Evolutionary conservation across 1,140 invertebrate species (phyloP), one percentile per base, ranked within the genome.

Genomic region (Drosophila littoralis): DNA sequence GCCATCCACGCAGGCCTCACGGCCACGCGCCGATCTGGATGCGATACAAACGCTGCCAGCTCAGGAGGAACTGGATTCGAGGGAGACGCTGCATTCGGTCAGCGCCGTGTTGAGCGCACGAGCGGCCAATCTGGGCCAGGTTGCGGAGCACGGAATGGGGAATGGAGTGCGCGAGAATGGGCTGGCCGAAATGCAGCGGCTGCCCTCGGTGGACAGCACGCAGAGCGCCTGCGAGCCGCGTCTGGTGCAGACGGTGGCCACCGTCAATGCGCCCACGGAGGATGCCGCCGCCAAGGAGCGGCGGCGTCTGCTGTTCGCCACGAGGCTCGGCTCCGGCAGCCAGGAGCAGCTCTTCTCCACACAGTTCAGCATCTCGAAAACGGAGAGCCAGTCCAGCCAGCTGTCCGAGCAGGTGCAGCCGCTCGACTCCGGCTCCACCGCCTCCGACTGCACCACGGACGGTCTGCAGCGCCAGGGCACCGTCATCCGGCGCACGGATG

Each of bases 351-450:
- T 93, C 8, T 93, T 93, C 75, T 90, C 92, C 59, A 92, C 90
- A 4, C 93, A 93, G 75, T 92, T 93, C 51, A 93, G 92, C 70
- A 91, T 93, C 70, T 93, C 93, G 3, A 93, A 93, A 77, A 93
- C 93, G 1, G 93, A 93, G 58, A 93, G 93, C 65, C 91, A 92
- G 48, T 93, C 91, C 22, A 93, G 93, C 63, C 93, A 93, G 82
- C 79, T 93, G 43, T 93, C 93, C 7, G 93, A 93, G 77, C 88
- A 92, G 60, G 68, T 89, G 13, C 86, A 85, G 13, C 65, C 79
- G 43, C 81, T 89, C 1, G 68, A 70, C 1, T 77, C 63, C 4
- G 73, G 66, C 28, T 80, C 71, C 1, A 78, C 71, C 7, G 67
- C 71, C 32, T 80, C 81, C 46, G 74, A 70, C 7, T 50, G 65